phyloP scores from a whole-genome alignment of 2,888 invertebrate genomes.

The Glaucopsyche alexis region DNA sequence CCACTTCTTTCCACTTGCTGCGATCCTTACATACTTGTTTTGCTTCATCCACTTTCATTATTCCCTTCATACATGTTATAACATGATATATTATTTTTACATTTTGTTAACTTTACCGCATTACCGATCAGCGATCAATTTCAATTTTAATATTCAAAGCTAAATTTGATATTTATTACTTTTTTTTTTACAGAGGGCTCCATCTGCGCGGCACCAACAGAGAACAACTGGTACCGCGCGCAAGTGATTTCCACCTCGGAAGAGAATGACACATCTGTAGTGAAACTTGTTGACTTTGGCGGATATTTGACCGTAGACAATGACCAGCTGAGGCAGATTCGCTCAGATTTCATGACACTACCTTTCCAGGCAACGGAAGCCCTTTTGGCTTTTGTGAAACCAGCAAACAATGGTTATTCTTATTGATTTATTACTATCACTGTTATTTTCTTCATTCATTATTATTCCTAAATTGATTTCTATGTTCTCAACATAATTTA shows the following conservation, averaged over 20 bases:
- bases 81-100: too few relatives aligned
- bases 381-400: slow-evolving; percentile 92
- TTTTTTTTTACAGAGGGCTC: slow-evolving; percentile 84
- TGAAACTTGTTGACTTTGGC: slow-evolving; percentile 96
- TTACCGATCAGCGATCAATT: not conserved
- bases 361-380: slow-evolving; percentile 99
- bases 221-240: slow-evolving; percentile 94
- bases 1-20: too few relatives aligned
- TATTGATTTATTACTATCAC: slow-evolving; percentile 21
- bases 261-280: slow-evolving; percentile 85
- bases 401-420: slow-evolving; percentile 83
- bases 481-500: slow-evolving; percentile 1
- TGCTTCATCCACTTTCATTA: too few relatives aligned
- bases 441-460: slow-evolving; percentile 14
- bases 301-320: slow-evolving; percentile 92
- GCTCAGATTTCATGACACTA: slow-evolving; percentile 94
- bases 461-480: slow-evolving; percentile 15
- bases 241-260: slow-evolving; percentile 86
- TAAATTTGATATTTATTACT: not conserved
- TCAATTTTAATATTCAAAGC: too few relatives aligned
- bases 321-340: slow-evolving; percentile 91
- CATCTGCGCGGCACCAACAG: slow-evolving; percentile 92
- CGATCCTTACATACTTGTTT: too few relatives aligned
- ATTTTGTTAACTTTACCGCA: too few relatives aligned
- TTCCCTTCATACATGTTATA: too few relatives aligned